These are phyloP conservation scores for Chunga burmeisteri DNA, from an alignment of 2,113 vertebrate species.

Conservation along the genomic window DNA sequence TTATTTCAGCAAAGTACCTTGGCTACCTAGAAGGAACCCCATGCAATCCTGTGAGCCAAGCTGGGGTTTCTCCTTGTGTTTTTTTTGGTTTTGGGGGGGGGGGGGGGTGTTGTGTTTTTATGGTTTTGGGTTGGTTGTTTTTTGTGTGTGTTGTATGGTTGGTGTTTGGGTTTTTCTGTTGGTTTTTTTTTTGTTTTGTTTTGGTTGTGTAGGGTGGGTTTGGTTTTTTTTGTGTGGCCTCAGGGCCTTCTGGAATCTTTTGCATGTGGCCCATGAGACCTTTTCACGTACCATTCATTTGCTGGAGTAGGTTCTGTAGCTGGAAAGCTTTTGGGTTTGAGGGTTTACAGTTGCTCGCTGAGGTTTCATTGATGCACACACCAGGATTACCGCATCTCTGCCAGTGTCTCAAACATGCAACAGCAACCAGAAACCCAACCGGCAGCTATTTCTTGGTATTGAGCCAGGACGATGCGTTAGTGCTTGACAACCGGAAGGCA, in stretches of 20 bases:
- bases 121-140: neutral
- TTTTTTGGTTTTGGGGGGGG: too few relatives aligned
- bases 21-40: neutral
- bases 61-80: fast-evolving
- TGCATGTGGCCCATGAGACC: neutral
- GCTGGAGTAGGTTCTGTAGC: neutral
- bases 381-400: neutral
- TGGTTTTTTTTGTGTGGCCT: neutral
- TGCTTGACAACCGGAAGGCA: neutral
- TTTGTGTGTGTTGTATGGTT: neutral
- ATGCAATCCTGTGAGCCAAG: neutral
- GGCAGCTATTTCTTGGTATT: fast-evolving
- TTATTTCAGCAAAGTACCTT: neutral
- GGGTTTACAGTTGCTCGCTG: neutral
- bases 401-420: fast-evolving
- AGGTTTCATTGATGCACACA: fast-evolving
- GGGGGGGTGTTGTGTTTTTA: too few relatives aligned
- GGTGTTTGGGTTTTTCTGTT: too few relatives aligned
- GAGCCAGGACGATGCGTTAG: neutral
- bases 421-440: neutral
- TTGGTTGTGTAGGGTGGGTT: neutral
- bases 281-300: neutral
- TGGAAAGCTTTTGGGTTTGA: neutral
- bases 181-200: neutral
- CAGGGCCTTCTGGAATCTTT: neutral